These are phyloP conservation scores for Ia io DNA, from an alignment of 2,113 vertebrate species.

Conservation along the genomic window DNA sequence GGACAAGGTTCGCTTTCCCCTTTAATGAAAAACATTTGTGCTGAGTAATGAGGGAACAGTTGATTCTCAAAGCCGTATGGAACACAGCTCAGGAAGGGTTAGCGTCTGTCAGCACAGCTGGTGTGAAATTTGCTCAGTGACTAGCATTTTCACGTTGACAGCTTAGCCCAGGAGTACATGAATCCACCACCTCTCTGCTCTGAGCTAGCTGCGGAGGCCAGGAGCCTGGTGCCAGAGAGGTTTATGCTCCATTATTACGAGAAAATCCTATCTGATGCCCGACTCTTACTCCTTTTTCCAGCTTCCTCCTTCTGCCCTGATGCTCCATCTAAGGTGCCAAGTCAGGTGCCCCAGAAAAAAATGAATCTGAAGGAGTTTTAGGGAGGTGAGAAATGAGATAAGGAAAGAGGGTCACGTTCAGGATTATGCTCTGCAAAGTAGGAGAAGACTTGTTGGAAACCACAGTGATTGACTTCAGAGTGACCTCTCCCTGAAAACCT, in stretches of 20 bases:
- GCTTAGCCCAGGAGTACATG: neutral
- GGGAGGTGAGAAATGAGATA: neutral
- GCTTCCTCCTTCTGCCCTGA: neutral
- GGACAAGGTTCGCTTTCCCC: neutral
- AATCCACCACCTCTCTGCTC: neutral
- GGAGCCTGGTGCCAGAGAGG: neutral
- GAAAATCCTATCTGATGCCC: neutral
- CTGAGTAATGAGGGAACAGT: neutral
- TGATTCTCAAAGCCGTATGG: neutral
- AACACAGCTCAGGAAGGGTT: no score
- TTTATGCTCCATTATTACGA: neutral
- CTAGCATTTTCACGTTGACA: neutral
- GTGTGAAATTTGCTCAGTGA: neutral
- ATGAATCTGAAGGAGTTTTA: neutral
- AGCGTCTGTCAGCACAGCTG: neutral
- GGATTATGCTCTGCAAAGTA: neutral
- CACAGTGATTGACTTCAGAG: slow-evolving; percentile 54
- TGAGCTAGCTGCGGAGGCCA: neutral
- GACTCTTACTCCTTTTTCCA: neutral
- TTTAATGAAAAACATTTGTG: neutral
- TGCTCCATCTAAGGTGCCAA: neutral
- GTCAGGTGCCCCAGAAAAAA: neutral
- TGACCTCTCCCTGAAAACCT: slow-evolving; percentile 64
- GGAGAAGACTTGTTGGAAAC: neutral
- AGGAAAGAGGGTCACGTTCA: neutral